Percentiles rank a stretch among this genome's conserved stretches.
Evolutionary conservation across 2,113 vertebrate species (phyloP).

Genomic region (Oncorhynchus tshawytscha): DNA sequence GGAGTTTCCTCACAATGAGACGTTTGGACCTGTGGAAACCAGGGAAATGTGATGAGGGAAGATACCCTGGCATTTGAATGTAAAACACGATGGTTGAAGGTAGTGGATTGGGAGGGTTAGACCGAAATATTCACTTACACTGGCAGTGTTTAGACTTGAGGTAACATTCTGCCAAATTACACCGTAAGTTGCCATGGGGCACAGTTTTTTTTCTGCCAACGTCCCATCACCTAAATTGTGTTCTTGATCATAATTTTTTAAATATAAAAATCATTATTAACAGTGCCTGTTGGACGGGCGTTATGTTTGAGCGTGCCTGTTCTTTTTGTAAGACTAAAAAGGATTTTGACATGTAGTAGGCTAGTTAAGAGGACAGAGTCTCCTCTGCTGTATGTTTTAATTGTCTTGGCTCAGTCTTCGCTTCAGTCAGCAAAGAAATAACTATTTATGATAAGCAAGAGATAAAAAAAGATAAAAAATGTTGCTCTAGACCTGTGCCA

Average conservation of each 20-base stretch:
- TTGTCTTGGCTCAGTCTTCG: background rate
- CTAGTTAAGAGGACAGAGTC: background rate
- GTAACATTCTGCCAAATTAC: too few species aligned
- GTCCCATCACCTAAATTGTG: too few species aligned
- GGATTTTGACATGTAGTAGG: too few species aligned
- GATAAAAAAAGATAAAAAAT: background rate
- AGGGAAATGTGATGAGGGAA: slow-evolving; percentile 26
- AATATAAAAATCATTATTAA: too few species aligned
- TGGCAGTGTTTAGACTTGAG: background rate
- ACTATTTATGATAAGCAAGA: slow-evolving; percentile 7
- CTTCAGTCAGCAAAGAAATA: slow-evolving; percentile 13
- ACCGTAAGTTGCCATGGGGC: too few species aligned
- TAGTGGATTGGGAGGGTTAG: background rate
- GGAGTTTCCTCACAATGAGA: slow-evolving; percentile 20
- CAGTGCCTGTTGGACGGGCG: too few species aligned
- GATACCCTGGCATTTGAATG: background rate
- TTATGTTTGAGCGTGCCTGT: too few species aligned
- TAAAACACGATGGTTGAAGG: background rate
- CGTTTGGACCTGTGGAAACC: background rate
- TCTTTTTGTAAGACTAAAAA: too few species aligned
- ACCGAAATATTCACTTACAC: background rate
- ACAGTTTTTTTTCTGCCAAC: too few species aligned
- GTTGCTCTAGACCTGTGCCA: background rate
- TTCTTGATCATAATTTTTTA: too few species aligned
- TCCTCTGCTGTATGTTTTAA: background rate